Base-by-base conservation (phyloP, 2,888 invertebrate genomes). In the Rhagium mordax region DNA sequence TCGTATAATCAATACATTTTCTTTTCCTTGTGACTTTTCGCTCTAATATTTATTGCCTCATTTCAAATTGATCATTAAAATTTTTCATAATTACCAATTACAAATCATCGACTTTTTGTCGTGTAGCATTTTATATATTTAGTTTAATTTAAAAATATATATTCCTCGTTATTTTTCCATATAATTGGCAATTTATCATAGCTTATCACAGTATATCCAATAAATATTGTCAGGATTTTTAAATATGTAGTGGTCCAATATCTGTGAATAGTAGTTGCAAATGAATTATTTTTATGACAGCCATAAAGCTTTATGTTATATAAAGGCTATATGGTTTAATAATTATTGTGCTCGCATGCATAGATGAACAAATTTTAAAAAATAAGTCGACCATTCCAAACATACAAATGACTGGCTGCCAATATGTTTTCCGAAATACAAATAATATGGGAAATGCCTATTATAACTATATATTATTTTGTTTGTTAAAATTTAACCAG, bases 251-350 rank as follows among this genome's bases (percentile, higher is more conserved):
- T 18, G 51, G 20, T 51, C 18, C 13, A 55, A 21, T 13, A 55
- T 1, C 24, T 55, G 55, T 55, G 55, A n/a, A 55, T 24, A 55
- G n/a, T 55, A 21, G 24, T 55, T 55, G 55, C 10, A 15, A 55
- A 55, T 55, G 27, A 55, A 55, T 55, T 24, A 55, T 55, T 24
- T 55, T 55, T 55, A 55, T 8, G 20, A 24, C 24, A 15, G 15
- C 10, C 10, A 55, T 55, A 55, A 55, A 55, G n/a, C 24, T 55
- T 55, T 55, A 55, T 55, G 15, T 24, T 55, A 24, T 55, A n/a
- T 55, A 13, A 55, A 55, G 27, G 10, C 21, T 13, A 5, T 21
- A 3, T n/a, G n/a, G 41, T n/a, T 41, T 41, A 41, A 33, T 33
- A 33, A 41, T 41, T 41, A 41, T 41, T 3, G 41, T 41, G 41